Percentiles rank a stretch among this genome's conserved stretches.
phyloP scores from a whole-genome alignment of 23 tunicate genomes.

The Ascidia mentula region DNA sequence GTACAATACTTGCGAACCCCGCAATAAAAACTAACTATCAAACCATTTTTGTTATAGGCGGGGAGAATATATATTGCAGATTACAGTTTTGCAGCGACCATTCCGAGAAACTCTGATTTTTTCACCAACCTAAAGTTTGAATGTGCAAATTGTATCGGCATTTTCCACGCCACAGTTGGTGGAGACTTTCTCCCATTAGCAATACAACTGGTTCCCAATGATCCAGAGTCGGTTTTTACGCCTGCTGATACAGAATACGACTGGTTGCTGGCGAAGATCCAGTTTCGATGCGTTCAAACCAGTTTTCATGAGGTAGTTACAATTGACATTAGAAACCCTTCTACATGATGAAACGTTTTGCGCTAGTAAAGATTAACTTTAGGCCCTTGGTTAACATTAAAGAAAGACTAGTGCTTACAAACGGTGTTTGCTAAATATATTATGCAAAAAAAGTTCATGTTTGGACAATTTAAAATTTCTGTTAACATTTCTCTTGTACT shows the following conservation, averaged over 20 bases:
- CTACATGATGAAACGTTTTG: neutral
- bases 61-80: slow-evolving; percentile 52
- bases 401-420: neutral
- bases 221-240: slow-evolving; percentile 36
- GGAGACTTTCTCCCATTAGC: slow-evolving; percentile 56
- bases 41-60: slow-evolving; percentile 17
- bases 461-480: too few species aligned
- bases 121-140: slow-evolving; percentile 5
- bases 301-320: slow-evolving; percentile 64
- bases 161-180: slow-evolving; percentile 31
- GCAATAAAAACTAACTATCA: too few species aligned
- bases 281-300: slow-evolving; percentile 12
- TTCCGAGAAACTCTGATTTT: slow-evolving; percentile 16
- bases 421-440: too few species aligned
- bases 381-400: neutral
- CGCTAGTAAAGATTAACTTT: too few species aligned
- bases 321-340: too few species aligned
- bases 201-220: slow-evolving; percentile 56
- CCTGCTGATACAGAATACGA: slow-evolving; percentile 44
- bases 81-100: neutral
- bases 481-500: too few species aligned
- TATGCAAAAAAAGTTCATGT: too few species aligned
- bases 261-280: slow-evolving; percentile 78
- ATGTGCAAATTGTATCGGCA: slow-evolving; percentile 41
- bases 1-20: too few species aligned